Percentiles rank a stretch among this genome's conserved stretches.
These are phyloP conservation scores for Venturia canescens DNA, from an alignment of 1,140 invertebrate species.

Conservation along the genomic window DNA sequence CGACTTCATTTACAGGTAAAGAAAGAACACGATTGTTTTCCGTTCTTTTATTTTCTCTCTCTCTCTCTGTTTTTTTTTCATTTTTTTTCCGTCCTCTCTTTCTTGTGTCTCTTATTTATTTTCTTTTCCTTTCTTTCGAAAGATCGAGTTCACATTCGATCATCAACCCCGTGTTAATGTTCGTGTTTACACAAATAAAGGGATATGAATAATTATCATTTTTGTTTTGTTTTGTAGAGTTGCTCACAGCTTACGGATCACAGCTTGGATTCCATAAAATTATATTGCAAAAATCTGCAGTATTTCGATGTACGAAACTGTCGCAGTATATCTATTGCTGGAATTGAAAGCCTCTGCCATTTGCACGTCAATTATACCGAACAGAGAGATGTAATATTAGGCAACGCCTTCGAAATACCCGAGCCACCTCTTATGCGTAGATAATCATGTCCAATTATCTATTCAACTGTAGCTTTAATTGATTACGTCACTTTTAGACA, in stretches of 20 bases:
- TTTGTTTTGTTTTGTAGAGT: slow-evolving; percentile 73
- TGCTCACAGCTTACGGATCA: slow-evolving; percentile 83
- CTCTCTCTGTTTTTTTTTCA: slow-evolving; percentile 6
- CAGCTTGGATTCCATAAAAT: slow-evolving; percentile 78
- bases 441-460: slow-evolving; percentile 46
- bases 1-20: slow-evolving; percentile 79
- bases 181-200: no score
- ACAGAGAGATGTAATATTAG: slow-evolving; percentile 41
- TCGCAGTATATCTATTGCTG: slow-evolving; percentile 74
- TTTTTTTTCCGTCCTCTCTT: slow-evolving; percentile 12
- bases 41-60: no score
- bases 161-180: no score
- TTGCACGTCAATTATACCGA: slow-evolving; percentile 56
- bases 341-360: slow-evolving; percentile 59
- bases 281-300: slow-evolving; percentile 78
- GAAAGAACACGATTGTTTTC: no score
- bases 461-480: background rate
- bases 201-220: background rate
- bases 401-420: slow-evolving; percentile 38
- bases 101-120: background rate
- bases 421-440: slow-evolving; percentile 52
- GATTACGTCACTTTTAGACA: background rate
- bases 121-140: no score
- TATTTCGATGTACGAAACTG: slow-evolving; percentile 81
- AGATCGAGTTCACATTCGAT: background rate